phyloP scores from a whole-genome alignment of 2,797 vertebrate species.

The Acrossocheilus wenchowensis region DNA sequence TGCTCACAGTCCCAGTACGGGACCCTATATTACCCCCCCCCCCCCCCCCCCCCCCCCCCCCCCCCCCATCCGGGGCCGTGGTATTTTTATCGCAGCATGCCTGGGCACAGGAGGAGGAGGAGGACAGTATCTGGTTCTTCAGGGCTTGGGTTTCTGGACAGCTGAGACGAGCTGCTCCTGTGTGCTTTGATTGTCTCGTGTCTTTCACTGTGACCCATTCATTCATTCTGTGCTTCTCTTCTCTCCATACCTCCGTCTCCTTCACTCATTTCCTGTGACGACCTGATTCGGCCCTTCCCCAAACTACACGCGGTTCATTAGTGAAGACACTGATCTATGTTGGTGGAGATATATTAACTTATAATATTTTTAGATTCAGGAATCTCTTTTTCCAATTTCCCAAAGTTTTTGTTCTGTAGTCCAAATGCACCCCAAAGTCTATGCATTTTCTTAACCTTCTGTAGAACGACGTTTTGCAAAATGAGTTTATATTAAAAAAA shows the following conservation, averaged over 20 bases:
- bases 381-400: too few relatives aligned
- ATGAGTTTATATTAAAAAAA: too few relatives aligned
- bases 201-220: background rate
- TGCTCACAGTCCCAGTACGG: background rate
- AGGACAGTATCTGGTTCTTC: slow-evolving; percentile 42
- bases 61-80: background rate
- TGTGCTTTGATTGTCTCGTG: background rate
- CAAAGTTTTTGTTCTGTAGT: too few relatives aligned
- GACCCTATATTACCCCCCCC: slow-evolving; percentile 14
- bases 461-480: too few relatives aligned
- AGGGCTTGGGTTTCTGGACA: slow-evolving; percentile 53
- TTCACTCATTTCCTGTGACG: background rate
- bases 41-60: background rate
- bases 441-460: too few relatives aligned
- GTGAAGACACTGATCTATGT: background rate
- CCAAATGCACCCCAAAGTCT: too few relatives aligned
- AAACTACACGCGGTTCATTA: background rate
- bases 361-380: too few relatives aligned
- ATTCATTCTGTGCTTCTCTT: background rate
- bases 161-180: slow-evolving; percentile 29
- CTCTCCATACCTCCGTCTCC: background rate
- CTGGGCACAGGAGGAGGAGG: slow-evolving; percentile 5
- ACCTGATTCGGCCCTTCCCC: background rate
- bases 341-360: too few relatives aligned
- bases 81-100: slow-evolving; percentile 61